Percentiles rank a stretch among this genome's conserved stretches.
These are phyloP conservation scores for Kuschelorhynchus macadamiae DNA, from an alignment of 2,888 invertebrate species.

Conservation along the genomic window DNA sequence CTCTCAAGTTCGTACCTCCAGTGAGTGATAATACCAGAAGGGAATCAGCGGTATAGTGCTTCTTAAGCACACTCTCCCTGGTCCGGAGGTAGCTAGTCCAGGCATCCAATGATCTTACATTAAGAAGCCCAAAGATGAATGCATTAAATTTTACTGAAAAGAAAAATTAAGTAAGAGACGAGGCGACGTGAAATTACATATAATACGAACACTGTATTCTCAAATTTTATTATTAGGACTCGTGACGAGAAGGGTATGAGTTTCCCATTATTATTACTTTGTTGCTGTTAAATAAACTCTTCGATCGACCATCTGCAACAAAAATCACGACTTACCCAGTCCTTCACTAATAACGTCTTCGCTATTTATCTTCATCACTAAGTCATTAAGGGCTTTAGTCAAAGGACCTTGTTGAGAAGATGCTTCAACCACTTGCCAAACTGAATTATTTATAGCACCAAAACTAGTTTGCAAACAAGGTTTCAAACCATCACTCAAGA, in stretches of 20 bases:
- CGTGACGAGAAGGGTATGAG: no score
- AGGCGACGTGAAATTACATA: no score
- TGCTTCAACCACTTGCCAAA: slow-evolving; percentile 92
- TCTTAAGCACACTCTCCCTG: slow-evolving; percentile 84
- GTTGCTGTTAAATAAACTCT: no score
- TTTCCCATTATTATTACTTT: no score
- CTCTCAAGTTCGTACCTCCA: slow-evolving; percentile 74
- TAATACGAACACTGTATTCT: no score
- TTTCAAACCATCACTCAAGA: slow-evolving; percentile 88
- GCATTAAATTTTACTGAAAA: slow-evolving; percentile 77
- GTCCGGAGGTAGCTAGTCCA: slow-evolving; percentile 91
- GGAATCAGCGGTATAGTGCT: slow-evolving; percentile 84
- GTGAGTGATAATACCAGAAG: slow-evolving; percentile 75
- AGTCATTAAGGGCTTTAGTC: slow-evolving; percentile 85
- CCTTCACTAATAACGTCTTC: slow-evolving; percentile 88
- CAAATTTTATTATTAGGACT: no score
- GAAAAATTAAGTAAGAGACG: no score
- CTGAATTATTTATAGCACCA: slow-evolving; percentile 84
- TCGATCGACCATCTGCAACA: no score
- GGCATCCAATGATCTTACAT: slow-evolving; percentile 89
- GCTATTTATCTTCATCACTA: slow-evolving; percentile 86
- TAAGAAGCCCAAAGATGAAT: slow-evolving; percentile 88
- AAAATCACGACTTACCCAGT: slow-evolving; percentile 66
- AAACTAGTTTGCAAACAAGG: slow-evolving; percentile 87
- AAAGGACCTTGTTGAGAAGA: slow-evolving; percentile 89